A percentile compares a stretch with the other conserved stretches of the same genome.
Conservation (phyloP, 2,113 vertebrate species). For the Anhinga anhinga region DNA sequence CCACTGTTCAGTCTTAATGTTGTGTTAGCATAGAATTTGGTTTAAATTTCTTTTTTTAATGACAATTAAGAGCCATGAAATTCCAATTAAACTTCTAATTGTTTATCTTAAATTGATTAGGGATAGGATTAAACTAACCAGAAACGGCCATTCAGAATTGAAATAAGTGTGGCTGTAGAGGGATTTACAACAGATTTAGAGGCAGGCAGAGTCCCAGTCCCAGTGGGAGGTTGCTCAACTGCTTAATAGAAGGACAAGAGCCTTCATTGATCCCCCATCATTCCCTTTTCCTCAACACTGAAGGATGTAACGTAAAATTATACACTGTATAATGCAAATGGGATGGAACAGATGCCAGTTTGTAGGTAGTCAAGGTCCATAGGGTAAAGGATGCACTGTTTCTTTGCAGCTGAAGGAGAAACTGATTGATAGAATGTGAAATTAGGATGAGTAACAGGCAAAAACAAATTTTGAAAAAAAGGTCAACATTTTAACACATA, state of each 20-base stretch:
- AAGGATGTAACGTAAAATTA: slow-evolving; percentile 42
- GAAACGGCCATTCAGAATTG: slow-evolving; percentile 9
- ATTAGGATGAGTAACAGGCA: background rate
- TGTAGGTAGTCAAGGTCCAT: background rate
- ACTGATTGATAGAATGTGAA: slow-evolving; percentile 32
- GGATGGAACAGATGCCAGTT: slow-evolving; percentile 27
- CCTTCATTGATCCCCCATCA: background rate
- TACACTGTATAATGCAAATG: background rate
- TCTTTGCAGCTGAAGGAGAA: slow-evolving; percentile 14
- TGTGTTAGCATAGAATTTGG: background rate
- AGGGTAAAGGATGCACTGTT: background rate
- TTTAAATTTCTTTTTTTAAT: background rate
- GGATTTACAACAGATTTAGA: slow-evolving; percentile 28
- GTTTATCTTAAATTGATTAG: slow-evolving; percentile 14
- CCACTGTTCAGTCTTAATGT: background rate
- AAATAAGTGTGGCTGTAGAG: background rate
- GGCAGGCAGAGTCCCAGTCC: background rate
- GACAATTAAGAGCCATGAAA: background rate
- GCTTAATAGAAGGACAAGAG: slow-evolving; percentile 5
- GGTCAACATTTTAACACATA: background rate
- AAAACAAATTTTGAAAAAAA: background rate
- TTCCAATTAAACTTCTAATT: slow-evolving; percentile 12
- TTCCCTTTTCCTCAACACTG: background rate
- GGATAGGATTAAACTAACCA: slow-evolving; percentile 18
- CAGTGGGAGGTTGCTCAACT: slow-evolving; percentile 13